These are phyloP conservation scores for Montipora foliosa DNA, from an alignment of 64 coral and sea anemone genomes.

Conservation along the genomic window DNA sequence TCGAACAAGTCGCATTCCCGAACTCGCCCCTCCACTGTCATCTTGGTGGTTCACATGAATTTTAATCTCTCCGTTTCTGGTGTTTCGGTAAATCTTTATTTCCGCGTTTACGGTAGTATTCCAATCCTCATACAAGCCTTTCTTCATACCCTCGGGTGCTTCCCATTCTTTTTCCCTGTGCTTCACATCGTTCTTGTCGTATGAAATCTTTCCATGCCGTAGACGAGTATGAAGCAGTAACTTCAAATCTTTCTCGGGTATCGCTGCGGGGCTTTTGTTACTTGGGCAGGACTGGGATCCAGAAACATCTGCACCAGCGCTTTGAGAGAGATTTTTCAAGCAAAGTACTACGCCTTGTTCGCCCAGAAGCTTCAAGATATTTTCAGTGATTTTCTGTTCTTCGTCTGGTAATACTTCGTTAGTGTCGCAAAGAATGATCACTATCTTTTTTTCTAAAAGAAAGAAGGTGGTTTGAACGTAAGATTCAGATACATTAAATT, in stretches of 20 bases:
- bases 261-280: too few species aligned
- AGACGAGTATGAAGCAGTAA: conserved; percentile 25
- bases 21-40: accelerated
- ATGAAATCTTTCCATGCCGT: background rate
- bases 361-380: background rate
- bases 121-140: background rate
- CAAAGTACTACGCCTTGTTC: background rate
- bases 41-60: accelerated
- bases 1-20: too few species aligned
- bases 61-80: background rate
- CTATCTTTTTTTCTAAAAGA: background rate
- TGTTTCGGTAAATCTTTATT: background rate
- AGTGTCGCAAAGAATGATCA: background rate
- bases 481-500: background rate
- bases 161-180: background rate
- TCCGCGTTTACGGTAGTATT: background rate
- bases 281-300: too few species aligned
- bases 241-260: too few species aligned
- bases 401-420: background rate
- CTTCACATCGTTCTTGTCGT: background rate
- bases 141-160: background rate
- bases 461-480: background rate
- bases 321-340: background rate
- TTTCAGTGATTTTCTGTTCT: background rate
- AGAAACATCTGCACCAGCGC: too few species aligned